These are phyloP conservation scores for Cactoblastis cactorum DNA, from an alignment of 2,888 invertebrate species.

Conservation along the genomic window DNA sequence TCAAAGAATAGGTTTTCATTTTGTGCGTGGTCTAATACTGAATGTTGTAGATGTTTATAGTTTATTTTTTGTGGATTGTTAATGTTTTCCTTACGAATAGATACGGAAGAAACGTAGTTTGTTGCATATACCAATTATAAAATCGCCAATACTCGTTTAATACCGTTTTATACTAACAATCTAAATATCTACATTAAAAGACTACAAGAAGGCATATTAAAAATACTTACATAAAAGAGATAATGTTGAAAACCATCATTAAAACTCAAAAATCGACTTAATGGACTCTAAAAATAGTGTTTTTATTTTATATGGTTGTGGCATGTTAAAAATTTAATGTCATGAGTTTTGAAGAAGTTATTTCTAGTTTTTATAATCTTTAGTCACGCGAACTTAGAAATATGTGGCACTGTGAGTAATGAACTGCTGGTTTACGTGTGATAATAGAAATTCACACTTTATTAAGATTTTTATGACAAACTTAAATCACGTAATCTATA, in stretches of 20 bases:
- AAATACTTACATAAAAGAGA: too few relatives aligned
- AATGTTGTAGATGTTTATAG: not conserved
- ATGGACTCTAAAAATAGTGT: constrained; percentile 24
- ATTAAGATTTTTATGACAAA: not conserved
- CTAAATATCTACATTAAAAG: too few relatives aligned
- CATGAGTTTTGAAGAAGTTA: not conserved
- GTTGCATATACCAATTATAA: too few relatives aligned
- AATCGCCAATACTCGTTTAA: too few relatives aligned
- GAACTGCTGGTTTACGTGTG: constrained; percentile 7
- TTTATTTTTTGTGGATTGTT: too few relatives aligned
- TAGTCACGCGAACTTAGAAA: constrained; percentile 3
- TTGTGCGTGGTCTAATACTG: not conserved
- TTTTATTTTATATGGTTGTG: constrained; percentile 36
- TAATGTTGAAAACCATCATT: not conserved
- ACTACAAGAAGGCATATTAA: too few relatives aligned
- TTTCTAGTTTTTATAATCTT: constrained; percentile 21
- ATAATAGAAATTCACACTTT: constrained; percentile 6
- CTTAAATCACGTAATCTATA: not conserved
- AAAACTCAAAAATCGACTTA: not conserved
- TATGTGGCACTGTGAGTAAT: constrained; percentile 3
- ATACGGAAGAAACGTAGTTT: too few relatives aligned
- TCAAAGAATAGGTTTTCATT: too few relatives aligned
- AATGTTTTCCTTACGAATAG: too few relatives aligned
- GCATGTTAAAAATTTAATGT: constrained; percentile 25
- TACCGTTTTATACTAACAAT: too few relatives aligned